Base-by-base conservation (phyloP, 2,888 invertebrate species). In the Rotaria magnacalcarata region DNA sequence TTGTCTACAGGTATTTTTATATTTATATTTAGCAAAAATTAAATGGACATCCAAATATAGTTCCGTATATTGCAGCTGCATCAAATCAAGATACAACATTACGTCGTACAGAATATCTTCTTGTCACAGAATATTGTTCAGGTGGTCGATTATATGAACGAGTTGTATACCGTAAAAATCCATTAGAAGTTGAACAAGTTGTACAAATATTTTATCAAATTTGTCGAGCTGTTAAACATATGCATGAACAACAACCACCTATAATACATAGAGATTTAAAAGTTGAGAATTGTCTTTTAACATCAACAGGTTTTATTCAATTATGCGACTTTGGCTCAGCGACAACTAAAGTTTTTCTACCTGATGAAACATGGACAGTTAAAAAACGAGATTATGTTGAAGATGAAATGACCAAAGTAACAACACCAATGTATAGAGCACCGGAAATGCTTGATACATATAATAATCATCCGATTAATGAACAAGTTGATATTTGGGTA, bases 381-480 rank as follows among this genome's bases (percentile, higher is more conserved):
- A 94, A 95, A 90, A 95, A 95, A 92, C 93, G 97, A 89, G 94
- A 95, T 88, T 93, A 94, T 90, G 93, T 97, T 87, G 97, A 97
- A 92, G 98, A 98, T 93, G 96, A 95, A 93, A 96, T 96, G 92
- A 92, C 91, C n/a, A 91, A 92, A 88, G 91, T 92, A 89, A 93
- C 93, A 27, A 93, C 93, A 27, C 93, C 93, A 11, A 93, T 93
- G 98, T 99, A 99, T 91, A 93, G 99, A 90, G 95, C 98, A 0
- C 99, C 99, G 54, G 99, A 99, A 93, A 96, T 98, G 94, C 93
- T 98, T 86, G 97, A 98, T 90, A 95, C 97, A 8, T 99, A 98
- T 95, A 96, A 94, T 89, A 97, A 99, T 91, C 94, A 94, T 90
- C 95, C 94, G 87, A 96, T 99, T 88, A 96, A 96, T 87, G 93